Evolutionary conservation across 2,888 invertebrate genomes (phyloP).

Genomic region (Hecatera dysodea): DNA sequence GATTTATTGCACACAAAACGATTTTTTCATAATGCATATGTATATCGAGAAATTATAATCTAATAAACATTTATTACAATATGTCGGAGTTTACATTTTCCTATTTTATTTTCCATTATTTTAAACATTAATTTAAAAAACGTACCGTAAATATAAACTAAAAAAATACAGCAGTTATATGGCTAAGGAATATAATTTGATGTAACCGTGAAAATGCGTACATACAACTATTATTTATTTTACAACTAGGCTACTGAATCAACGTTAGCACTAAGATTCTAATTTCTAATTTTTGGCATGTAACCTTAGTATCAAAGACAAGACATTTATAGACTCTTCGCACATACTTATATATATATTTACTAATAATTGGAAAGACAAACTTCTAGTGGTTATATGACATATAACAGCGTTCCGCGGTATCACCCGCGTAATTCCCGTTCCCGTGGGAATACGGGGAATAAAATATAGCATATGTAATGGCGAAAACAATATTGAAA

Average conservation of each 20-base stretch:
- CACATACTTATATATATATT: constrained; percentile 23
- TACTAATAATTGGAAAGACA: neutral
- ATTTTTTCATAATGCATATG: too few relatives aligned
- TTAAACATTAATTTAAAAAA: neutral
- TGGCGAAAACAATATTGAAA: too few relatives aligned
- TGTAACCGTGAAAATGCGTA: neutral
- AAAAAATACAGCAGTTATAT: neutral
- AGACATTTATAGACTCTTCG: neutral
- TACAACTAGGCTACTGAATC: neutral
- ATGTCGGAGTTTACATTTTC: too few relatives aligned
- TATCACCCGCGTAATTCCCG: too few relatives aligned
- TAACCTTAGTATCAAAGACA: neutral
- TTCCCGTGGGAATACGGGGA: too few relatives aligned
- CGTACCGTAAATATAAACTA: neutral
- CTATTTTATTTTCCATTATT: too few relatives aligned
- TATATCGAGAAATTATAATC: too few relatives aligned
- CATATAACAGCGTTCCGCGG: too few relatives aligned
- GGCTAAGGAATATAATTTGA: neutral
- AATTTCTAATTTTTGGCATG: neutral
- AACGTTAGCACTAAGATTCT: constrained; percentile 6
- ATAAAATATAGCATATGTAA: too few relatives aligned
- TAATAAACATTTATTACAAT: too few relatives aligned
- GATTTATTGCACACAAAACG: too few relatives aligned
- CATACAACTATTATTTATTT: neutral
- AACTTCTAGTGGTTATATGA: neutral